These are phyloP conservation scores for Andrena cerasifolii DNA, from an alignment of 1,140 invertebrate genomes.

Conservation along the genomic window DNA sequence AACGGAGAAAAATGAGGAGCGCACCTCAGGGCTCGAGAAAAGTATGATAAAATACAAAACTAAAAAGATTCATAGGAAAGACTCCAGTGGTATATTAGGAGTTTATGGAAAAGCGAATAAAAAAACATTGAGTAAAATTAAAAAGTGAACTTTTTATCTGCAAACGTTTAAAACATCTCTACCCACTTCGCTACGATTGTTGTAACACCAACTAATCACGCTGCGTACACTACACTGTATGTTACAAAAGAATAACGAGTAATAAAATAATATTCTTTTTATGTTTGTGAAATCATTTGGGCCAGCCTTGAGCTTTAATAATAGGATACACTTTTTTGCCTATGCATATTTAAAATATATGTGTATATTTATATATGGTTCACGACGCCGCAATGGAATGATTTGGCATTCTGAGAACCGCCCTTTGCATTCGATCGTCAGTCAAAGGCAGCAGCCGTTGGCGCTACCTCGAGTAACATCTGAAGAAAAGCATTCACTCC, in stretches of 20 bases:
- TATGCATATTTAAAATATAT: constrained; percentile 70
- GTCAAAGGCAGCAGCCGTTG: constrained; percentile 90
- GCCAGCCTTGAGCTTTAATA: constrained; percentile 64
- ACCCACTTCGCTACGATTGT: constrained; percentile 61
- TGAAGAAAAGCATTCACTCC: constrained; percentile 94
- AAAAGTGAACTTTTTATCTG: constrained; percentile 42
- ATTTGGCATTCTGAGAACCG: constrained; percentile 69
- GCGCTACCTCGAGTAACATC: constrained; percentile 94
- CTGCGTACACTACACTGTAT: constrained; percentile 67
- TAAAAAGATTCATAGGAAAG: constrained; percentile 32
- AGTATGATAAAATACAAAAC: constrained; percentile 79
- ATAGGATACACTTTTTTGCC: constrained; percentile 61
- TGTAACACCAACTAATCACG: constrained; percentile 64
- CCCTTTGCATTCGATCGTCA: constrained; percentile 72
- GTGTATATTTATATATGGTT: constrained; percentile 51
- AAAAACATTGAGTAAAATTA: constrained; percentile 34
- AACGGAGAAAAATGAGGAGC: constrained; percentile 74
- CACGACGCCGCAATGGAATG: constrained; percentile 73
- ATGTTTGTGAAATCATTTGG: constrained; percentile 59
- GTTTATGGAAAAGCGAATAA: constrained; percentile 77
- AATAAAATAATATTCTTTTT: constrained; percentile 78
- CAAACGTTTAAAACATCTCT: constrained; percentile 67
- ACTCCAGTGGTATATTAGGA: constrained; percentile 68
- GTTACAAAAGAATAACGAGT: constrained; percentile 75
- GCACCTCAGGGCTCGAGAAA: constrained; percentile 78